Evolutionary conservation across 2,797 vertebrate genomes (phyloP).

Genomic region (Poecilia wingei): DNA sequence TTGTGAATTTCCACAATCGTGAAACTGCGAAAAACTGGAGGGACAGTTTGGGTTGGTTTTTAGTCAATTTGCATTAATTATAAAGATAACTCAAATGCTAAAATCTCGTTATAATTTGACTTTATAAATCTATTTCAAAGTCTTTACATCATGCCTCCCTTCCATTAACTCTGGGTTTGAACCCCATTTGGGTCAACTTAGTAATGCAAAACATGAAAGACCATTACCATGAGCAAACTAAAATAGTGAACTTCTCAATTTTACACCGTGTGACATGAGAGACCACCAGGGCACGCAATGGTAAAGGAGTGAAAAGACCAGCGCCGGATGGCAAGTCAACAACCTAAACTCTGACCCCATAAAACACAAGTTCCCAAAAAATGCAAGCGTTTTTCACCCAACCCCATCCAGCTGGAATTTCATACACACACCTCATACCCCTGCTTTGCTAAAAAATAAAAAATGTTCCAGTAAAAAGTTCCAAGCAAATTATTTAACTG

Average conservation of each 20-base stretch:
- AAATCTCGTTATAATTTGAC: neutral
- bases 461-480: slow-evolving; percentile 44
- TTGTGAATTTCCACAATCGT: too few species aligned
- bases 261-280: neutral
- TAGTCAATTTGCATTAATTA: neutral
- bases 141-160: neutral
- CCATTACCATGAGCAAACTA: neutral
- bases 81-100: neutral
- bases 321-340: neutral
- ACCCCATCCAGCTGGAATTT: slow-evolving; percentile 36
- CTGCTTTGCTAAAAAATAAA: slow-evolving; percentile 52
- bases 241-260: neutral
- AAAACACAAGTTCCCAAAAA: slow-evolving; percentile 31
- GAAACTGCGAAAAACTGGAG: too few species aligned
- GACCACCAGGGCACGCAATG: neutral
- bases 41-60: neutral
- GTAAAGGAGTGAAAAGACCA: neutral
- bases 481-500: slow-evolving; percentile 63
- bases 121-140: neutral
- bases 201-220: neutral
- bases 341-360: slow-evolving; percentile 20
- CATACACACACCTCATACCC: slow-evolving; percentile 28
- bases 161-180: neutral
- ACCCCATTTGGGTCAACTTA: neutral
- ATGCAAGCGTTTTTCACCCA: slow-evolving; percentile 44